Evolutionary conservation across 2,888 invertebrate genomes (phyloP).

Genomic region (Caenorhabditis sp.): DNA sequence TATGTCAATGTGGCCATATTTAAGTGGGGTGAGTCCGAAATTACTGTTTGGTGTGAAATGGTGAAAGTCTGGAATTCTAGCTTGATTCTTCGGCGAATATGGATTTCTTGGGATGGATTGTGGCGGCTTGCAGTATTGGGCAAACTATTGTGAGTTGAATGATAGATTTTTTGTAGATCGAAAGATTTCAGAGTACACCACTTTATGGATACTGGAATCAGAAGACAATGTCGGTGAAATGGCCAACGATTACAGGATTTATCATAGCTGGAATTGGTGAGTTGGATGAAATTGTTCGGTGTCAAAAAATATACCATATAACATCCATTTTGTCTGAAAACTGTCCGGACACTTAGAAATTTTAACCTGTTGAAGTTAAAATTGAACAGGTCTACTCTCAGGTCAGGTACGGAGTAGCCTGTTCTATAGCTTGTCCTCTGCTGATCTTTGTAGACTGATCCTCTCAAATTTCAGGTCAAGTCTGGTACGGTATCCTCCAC

Average conservation of each 20-base stretch:
- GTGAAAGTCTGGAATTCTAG: too few species aligned
- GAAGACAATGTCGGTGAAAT: constrained; percentile 37
- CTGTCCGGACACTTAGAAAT: too few species aligned
- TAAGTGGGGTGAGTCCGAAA: constrained; percentile 33
- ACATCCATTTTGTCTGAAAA: too few species aligned
- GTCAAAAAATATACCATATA: too few species aligned
- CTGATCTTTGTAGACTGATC: too few species aligned
- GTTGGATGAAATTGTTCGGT: too few species aligned
- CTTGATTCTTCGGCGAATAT: constrained; percentile 40
- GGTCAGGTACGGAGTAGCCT: too few species aligned
- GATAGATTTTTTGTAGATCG: too few species aligned
- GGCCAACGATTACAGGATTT: constrained; percentile 46
- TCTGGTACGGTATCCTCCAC: constrained; percentile 20
- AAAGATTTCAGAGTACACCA: constrained; percentile 32
- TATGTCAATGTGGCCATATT: constrained; percentile 52
- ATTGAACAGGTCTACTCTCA: too few species aligned
- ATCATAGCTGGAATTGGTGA: constrained; percentile 39
- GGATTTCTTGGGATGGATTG: constrained; percentile 50
- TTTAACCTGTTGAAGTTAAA: too few species aligned
- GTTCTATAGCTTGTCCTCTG: too few species aligned
- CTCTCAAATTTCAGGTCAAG: constrained; percentile 25
- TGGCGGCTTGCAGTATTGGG: constrained; percentile 45
- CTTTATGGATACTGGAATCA: constrained; percentile 54
- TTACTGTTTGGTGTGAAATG: too few species aligned
- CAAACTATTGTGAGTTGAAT: constrained; percentile 36